Evolutionary conservation across 35 echinoderm and acorn worm genomes (phyloP).

Genomic region (Heliocidaris erythrogramma): DNA sequence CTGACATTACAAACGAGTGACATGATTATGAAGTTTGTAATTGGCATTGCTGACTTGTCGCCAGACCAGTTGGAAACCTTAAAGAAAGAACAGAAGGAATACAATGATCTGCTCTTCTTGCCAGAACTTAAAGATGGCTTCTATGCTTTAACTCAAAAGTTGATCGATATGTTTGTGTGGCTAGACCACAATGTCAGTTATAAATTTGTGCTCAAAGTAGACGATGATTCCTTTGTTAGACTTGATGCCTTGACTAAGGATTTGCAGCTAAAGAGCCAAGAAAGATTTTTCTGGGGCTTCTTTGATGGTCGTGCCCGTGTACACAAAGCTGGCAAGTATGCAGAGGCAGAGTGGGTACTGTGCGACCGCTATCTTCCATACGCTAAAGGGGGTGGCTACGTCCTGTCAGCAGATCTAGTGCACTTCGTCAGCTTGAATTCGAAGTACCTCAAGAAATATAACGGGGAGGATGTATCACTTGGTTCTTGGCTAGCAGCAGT

Average conservation of each 20-base stretch:
- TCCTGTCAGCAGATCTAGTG: slow-evolving; percentile 74
- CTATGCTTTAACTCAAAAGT: slow-evolving; percentile 60
- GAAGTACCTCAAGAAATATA: slow-evolving; percentile 68
- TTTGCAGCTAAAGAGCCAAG: slow-evolving; percentile 52
- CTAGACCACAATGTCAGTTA: slow-evolving; percentile 73
- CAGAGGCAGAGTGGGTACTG: slow-evolving; percentile 74
- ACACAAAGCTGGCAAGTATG: slow-evolving; percentile 69
- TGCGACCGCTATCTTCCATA: slow-evolving; percentile 83
- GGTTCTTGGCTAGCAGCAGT: slow-evolving; percentile 75
- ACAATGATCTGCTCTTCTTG: slow-evolving; percentile 63
- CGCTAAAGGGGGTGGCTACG: slow-evolving; percentile 78
- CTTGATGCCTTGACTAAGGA: slow-evolving; percentile 61
- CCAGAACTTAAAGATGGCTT: slow-evolving; percentile 60
- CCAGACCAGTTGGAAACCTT: slow-evolving; percentile 36
- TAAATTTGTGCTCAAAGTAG: slow-evolving; percentile 73
- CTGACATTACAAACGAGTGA: slow-evolving; percentile 26
- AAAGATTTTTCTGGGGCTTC: slow-evolving; percentile 78
- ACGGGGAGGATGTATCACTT: slow-evolving; percentile 74
- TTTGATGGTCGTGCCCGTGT: slow-evolving; percentile 80
- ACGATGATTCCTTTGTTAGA: slow-evolving; percentile 79
- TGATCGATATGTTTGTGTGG: slow-evolving; percentile 79
- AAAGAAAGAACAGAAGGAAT: slow-evolving; percentile 54
- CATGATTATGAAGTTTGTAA: slow-evolving; percentile 65
- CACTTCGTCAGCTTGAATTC: slow-evolving; percentile 70
- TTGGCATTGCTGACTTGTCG: slow-evolving; percentile 59